phyloP scores from a whole-genome alignment of 2,113 vertebrate genomes.

The Esox niger region DNA sequence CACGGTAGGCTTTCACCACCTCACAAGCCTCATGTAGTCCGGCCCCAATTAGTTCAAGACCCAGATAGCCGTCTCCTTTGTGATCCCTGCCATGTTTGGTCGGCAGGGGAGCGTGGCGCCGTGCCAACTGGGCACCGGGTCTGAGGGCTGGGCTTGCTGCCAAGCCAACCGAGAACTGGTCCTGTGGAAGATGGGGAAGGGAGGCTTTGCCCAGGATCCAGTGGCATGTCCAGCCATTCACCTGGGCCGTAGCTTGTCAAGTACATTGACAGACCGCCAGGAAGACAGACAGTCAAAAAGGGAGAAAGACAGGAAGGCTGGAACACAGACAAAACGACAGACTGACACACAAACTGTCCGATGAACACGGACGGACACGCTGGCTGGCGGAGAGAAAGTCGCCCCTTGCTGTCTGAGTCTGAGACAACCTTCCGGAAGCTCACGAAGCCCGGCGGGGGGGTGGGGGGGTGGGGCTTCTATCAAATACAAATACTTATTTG shows the following conservation, averaged over 20 bases:
- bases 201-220: not conserved
- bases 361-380: too few species aligned
- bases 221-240: not conserved
- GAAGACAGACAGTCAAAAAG: not conserved
- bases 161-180: not conserved
- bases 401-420: not conserved
- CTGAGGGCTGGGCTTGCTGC: not conserved
- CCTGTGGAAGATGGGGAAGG: too few species aligned
- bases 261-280: constrained; percentile 9
- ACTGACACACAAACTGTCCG: too few species aligned
- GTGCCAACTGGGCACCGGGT: not conserved
- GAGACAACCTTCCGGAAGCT: not conserved
- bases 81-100: constrained; percentile 1
- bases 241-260: constrained; percentile 20
- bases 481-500: not conserved
- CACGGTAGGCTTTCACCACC: not conserved
- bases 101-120: not conserved
- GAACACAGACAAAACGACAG: too few species aligned
- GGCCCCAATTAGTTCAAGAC: constrained; percentile 5
- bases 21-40: not conserved
- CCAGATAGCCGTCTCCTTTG: constrained; percentile 8
- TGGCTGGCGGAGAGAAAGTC: too few species aligned
- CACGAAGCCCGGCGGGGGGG: not conserved
- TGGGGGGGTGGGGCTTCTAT: not conserved
- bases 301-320: not conserved